Evolutionary conservation across 2,888 invertebrate species (phyloP).

Genomic region (Philereme transversata): DNA sequence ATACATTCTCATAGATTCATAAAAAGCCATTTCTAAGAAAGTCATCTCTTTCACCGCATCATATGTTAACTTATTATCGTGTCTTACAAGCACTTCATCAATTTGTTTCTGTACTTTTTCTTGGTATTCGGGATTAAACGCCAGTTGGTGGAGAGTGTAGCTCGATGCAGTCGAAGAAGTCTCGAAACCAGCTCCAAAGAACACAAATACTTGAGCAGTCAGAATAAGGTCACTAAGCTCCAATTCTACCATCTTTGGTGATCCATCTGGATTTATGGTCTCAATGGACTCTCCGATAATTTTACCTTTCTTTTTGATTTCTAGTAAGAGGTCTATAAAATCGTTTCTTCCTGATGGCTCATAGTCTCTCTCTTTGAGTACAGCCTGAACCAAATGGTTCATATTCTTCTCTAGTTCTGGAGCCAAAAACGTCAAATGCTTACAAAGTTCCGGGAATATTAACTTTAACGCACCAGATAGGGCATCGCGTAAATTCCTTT

Average conservation of each 20-base stretch:
- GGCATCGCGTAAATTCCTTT: constrained; percentile 58
- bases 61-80: constrained; percentile 64
- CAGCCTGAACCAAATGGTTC: constrained; percentile 55
- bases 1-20: constrained; percentile 72
- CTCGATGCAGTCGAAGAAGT: constrained; percentile 79
- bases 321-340: constrained; percentile 71
- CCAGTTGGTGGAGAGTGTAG: constrained; percentile 75
- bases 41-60: constrained; percentile 73
- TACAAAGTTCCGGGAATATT: constrained; percentile 66
- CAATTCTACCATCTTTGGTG: constrained; percentile 58
- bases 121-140: constrained; percentile 73
- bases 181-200: constrained; percentile 80
- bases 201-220: constrained; percentile 73
- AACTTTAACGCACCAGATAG: constrained; percentile 56
- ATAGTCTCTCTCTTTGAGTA: constrained; percentile 61
- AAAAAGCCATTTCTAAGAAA: constrained; percentile 70
- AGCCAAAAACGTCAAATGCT: constrained; percentile 57
- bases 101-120: constrained; percentile 71
- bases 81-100: constrained; percentile 61
- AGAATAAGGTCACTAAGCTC: constrained; percentile 64
- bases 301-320: constrained; percentile 65
- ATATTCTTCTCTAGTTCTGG: constrained; percentile 62
- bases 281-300: constrained; percentile 69
- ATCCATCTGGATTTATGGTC: constrained; percentile 58
- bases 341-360: constrained; percentile 69